These are phyloP conservation scores for Drosophila ogumai DNA, from an alignment of 1,140 invertebrate species.

Conservation along the genomic window DNA sequence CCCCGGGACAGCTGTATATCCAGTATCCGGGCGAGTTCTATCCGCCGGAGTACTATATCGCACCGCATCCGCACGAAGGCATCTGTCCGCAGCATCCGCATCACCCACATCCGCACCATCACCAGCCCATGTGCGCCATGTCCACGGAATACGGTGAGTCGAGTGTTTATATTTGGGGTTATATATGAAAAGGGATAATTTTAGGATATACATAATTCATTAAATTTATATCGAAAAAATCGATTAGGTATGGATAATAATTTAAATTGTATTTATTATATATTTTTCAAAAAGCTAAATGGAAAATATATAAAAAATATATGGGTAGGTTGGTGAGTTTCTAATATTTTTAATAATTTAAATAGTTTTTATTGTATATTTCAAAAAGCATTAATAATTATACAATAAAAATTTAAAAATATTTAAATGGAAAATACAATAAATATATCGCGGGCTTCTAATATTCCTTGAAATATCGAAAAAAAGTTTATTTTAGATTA, in stretches of 20 bases:
- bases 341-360: too few species aligned
- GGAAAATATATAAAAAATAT: too few species aligned
- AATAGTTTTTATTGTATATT: too few species aligned
- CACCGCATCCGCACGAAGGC: conserved; percentile 81
- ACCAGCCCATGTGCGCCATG: conserved; percentile 82
- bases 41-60: conserved; percentile 82
- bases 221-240: background rate
- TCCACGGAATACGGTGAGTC: conserved; percentile 83
- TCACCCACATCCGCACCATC: conserved; percentile 75
- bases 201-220: too few species aligned
- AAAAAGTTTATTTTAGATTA: background rate
- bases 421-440: too few species aligned
- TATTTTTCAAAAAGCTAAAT: too few species aligned
- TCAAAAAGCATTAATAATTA: background rate
- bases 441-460: too few species aligned
- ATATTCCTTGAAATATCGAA: background rate
- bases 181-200: background rate
- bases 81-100: conserved; percentile 83
- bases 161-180: background rate
- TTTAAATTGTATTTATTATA: too few species aligned
- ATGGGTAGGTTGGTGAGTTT: too few species aligned
- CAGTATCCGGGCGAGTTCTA: conserved; percentile 81
- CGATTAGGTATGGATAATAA: too few species aligned
- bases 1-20: conserved; percentile 75
- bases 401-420: too few species aligned